Base-by-base conservation (phyloP, 2,113 vertebrate genomes). In the Melanerpes aurifrons region DNA sequence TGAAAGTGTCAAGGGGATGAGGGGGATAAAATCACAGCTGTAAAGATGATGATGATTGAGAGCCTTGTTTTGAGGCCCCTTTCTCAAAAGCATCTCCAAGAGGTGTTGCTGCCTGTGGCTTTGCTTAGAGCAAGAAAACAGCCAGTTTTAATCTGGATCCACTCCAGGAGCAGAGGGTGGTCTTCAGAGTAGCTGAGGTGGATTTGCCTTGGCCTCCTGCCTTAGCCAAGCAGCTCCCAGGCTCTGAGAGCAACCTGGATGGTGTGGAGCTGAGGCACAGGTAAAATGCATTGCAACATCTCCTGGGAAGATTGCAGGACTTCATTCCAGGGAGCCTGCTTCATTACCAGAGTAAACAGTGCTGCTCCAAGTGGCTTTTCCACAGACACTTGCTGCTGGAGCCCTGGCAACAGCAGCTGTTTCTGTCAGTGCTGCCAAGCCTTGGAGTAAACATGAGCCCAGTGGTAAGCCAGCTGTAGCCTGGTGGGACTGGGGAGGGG, bases 391-490 rank as follows among this genome's bases (percentile, higher is more conserved):
- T 56, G 73, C 79, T 90, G 22, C 76, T 91, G 50, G 62, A 48
- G 45, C 85, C 84, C 88, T 95, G 94, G 89, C 84, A 88, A 59
- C 79, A 69, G 74, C 40, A 74, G 37, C 48, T 96, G 95, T 96
- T 95, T 93, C 90, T 96, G 31, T 91, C 69, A 32, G 80, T 75
- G 43, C 3, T 93, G 95, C 96, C 93, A 96, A 78, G 70, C 25
- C 37, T 96, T 95, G 92, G 82, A 83, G 88, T 96, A 96, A 96
- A 95, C 86, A 96, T 45, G 17, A 40, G 95, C 86, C 90, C 58
- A 4, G 88, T 78, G 73, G 80, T 93, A 81, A 83, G 62, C 1
- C n/a, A 81, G 64, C 75, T 6, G 2, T 89, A 73, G 79, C 47
- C 57, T 79, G 45, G 43, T 68, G 76, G 92, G 90, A 24, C 28